Conservation (phyloP, 2,888 invertebrate genomes). For the Thera britannica region DNA sequence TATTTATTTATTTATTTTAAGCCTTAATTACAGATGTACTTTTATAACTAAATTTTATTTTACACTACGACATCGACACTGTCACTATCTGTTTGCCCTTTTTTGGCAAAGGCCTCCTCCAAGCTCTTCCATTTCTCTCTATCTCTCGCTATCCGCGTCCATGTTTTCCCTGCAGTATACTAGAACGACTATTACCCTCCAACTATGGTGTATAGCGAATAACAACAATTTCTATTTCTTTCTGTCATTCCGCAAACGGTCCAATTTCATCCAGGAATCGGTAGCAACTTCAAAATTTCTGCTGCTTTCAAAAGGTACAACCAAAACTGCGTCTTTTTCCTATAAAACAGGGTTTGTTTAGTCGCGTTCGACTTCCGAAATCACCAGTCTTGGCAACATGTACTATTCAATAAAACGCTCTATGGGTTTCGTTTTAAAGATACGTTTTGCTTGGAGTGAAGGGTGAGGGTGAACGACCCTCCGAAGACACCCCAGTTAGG, state of each 20-base stretch:
- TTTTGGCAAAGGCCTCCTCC: too few relatives aligned
- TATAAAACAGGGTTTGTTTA: slow-evolving; percentile 28
- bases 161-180: too few relatives aligned
- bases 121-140: too few relatives aligned
- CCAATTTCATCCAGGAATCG: slow-evolving; percentile 23
- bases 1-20: too few relatives aligned
- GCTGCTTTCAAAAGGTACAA: slow-evolving; percentile 16
- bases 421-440: slow-evolving; percentile 36
- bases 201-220: background rate
- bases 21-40: too few relatives aligned
- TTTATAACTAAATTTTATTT: too few relatives aligned
- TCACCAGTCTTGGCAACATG: slow-evolving; percentile 1
- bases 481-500: slow-evolving; percentile 42
- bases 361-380: slow-evolving; percentile 16
- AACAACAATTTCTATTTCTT: too few relatives aligned
- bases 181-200: too few relatives aligned
- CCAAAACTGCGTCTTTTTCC: slow-evolving; percentile 25
- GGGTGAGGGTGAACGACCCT: slow-evolving; percentile 65
- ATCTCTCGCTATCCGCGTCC: too few relatives aligned
- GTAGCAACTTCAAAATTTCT: slow-evolving; percentile 23
- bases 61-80: too few relatives aligned
- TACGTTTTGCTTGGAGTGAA: slow-evolving; percentile 24
- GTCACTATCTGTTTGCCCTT: too few relatives aligned
- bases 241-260: slow-evolving; percentile 2
- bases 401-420: slow-evolving; percentile 17